A percentile compares a stretch with the other conserved stretches of the same genome.
Conservation (phyloP, 2,888 invertebrate species). For the Euzetes globulus region DNA sequence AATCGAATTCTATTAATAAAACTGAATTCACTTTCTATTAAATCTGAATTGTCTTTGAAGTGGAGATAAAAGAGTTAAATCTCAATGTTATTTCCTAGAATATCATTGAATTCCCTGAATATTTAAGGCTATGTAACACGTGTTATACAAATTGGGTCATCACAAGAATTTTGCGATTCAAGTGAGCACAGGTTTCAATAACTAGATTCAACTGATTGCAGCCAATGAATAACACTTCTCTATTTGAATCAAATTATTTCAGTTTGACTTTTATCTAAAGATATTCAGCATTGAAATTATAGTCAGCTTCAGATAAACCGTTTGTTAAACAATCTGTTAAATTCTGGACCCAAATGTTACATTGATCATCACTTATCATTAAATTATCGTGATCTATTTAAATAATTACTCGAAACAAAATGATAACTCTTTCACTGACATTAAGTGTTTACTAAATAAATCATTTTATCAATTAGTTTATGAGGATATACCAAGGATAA, state of each 20-base stretch:
- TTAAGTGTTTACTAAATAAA: no score
- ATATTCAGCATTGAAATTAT: background rate
- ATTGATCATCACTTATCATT: no score
- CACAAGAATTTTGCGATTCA: no score
- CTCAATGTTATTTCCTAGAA: slow-evolving; percentile 3
- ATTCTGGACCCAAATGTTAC: background rate
- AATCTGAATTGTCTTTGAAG: background rate
- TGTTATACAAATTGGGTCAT: slow-evolving; percentile 26
- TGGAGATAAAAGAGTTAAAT: background rate
- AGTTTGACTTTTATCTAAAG: background rate
- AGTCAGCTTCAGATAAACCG: no score
- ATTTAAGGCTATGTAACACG: slow-evolving; percentile 24
- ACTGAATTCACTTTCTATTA: background rate
- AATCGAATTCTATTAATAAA: no score
- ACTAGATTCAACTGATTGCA: background rate
- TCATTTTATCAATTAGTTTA: no score
- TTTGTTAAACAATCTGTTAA: background rate
- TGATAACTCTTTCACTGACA: no score
- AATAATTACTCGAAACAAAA: no score
- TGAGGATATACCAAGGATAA: no score
- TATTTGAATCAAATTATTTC: background rate
- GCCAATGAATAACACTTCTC: background rate
- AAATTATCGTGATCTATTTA: no score
- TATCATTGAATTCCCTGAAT: background rate
- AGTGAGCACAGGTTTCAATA: background rate